These are phyloP conservation scores for Harpegnathos saltator DNA, from an alignment of 1,140 invertebrate genomes.

Conservation along the genomic window DNA sequence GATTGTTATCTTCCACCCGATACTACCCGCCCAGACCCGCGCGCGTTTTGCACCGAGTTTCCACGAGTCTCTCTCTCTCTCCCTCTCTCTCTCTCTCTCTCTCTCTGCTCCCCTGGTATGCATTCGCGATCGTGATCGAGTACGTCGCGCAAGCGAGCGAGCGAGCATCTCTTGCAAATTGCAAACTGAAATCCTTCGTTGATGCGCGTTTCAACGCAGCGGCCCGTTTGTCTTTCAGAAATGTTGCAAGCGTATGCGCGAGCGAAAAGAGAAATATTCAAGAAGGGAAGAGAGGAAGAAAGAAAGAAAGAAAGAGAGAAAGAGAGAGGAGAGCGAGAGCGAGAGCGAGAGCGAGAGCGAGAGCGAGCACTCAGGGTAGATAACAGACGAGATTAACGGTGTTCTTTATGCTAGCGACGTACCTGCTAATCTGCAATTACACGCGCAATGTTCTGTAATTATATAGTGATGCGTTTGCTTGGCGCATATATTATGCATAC, in stretches of 20 bases:
- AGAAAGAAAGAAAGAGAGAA: not conserved
- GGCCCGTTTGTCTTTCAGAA: not conserved
- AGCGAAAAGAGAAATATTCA: not conserved
- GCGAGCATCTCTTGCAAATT: not conserved
- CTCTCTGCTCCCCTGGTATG: no score
- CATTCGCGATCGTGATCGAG: not conserved
- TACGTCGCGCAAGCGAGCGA: not conserved
- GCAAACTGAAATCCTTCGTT: slow-evolving; percentile 9
- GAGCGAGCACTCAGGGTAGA: no score
- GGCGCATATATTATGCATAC: not conserved
- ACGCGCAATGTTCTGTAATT: not conserved
- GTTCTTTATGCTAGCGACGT: not conserved
- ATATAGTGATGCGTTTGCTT: not conserved
- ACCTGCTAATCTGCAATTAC: no score
- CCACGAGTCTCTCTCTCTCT: not conserved
- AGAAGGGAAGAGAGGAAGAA: not conserved
- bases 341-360: no score
- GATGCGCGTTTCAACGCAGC: not conserved
- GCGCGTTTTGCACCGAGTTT: slow-evolving; percentile 17
- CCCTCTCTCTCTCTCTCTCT: no score
- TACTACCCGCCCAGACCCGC: not conserved
- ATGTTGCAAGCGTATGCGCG: not conserved
- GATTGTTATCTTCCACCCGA: slow-evolving; percentile 50
- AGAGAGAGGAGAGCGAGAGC: not conserved
- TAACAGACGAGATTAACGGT: not conserved